phyloP scores from a whole-genome alignment of 2,888 invertebrate genomes.

The Hyles lineata region DNA sequence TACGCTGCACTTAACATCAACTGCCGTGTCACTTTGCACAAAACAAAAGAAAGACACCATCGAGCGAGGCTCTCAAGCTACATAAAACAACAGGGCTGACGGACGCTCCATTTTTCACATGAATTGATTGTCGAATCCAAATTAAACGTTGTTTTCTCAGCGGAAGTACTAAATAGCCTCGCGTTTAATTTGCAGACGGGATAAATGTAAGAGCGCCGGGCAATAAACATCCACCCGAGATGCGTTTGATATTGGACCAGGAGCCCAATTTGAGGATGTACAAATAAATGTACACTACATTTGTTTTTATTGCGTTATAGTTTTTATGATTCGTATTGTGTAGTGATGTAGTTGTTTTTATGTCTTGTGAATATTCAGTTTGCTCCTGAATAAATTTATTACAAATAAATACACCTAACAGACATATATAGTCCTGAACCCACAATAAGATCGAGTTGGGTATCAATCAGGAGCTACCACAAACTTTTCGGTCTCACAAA shows the following conservation, averaged over 20 bases:
- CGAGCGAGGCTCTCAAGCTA: constrained; percentile 1
- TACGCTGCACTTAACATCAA: no score
- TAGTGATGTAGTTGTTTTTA: neutral
- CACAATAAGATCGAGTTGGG: no score
- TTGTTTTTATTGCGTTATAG: constrained; percentile 18
- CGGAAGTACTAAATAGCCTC: constrained; percentile 32
- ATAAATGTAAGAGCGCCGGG: constrained; percentile 35
- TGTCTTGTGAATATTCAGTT: neutral
- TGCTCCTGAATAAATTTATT: no score
- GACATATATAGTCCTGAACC: no score
- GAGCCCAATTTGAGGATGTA: constrained; percentile 28
- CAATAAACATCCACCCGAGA: constrained; percentile 33
- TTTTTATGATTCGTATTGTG: constrained; percentile 6
- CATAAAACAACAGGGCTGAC: constrained; percentile 3
- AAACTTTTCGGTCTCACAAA: no score
- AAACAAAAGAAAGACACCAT: neutral
- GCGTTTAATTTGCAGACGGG: constrained; percentile 32
- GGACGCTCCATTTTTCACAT: constrained; percentile 23
- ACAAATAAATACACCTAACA: no score
- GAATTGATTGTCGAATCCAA: constrained; percentile 30
- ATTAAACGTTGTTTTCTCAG: constrained; percentile 31
- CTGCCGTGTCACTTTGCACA: neutral
- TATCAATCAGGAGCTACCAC: no score
- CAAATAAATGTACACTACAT: constrained; percentile 26
- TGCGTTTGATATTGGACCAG: constrained; percentile 25